Percentiles rank a stretch among this genome's conserved stretches.
These are phyloP conservation scores for Rhyacophila brunnea DNA, from an alignment of 1,140 invertebrate species.

Conservation along the genomic window DNA sequence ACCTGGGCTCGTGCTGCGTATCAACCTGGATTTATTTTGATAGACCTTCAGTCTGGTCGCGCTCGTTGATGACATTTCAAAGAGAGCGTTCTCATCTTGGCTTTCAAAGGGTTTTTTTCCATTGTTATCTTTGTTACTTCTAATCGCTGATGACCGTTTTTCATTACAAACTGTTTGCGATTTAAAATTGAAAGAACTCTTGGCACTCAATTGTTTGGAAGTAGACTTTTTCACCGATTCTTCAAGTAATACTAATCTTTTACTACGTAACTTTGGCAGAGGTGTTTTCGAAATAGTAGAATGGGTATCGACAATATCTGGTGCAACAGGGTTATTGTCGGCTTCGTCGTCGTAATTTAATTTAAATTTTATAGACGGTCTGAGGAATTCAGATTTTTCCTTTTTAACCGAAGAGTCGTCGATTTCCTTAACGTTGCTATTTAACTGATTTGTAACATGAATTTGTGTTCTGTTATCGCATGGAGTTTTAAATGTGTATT, in stretches of 20 bases:
- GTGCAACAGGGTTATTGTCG: neutral
- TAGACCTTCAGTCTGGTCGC: neutral
- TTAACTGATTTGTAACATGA: slow-evolving; percentile 1
- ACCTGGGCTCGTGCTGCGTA: slow-evolving; percentile 6
- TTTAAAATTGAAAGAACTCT: neutral
- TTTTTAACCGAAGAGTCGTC: neutral
- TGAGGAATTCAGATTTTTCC: slow-evolving; percentile 16
- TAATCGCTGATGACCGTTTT: no score
- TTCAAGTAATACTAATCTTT: neutral
- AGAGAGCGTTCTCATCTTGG: no score
- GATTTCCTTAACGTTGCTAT: slow-evolving; percentile 8
- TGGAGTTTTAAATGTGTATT: slow-evolving; percentile 6
- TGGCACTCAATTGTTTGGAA: slow-evolving; percentile 3
- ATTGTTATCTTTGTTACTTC: no score
- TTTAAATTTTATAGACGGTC: slow-evolving; percentile 23
- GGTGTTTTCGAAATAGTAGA: slow-evolving; percentile 1
- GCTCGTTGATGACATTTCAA: neutral
- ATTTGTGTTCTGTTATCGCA: slow-evolving; percentile 12
- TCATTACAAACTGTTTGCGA: no score
- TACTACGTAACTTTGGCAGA: neutral
- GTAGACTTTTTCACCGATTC: neutral
- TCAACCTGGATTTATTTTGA: neutral
- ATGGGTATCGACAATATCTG: neutral
- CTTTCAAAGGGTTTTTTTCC: no score
- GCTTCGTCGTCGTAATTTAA: slow-evolving; percentile 23